Evolutionary conservation across 2,888 invertebrate genomes (phyloP), one percentile per base, ranked within the genome.

Genomic region (Tryphoninae sp.): DNA sequence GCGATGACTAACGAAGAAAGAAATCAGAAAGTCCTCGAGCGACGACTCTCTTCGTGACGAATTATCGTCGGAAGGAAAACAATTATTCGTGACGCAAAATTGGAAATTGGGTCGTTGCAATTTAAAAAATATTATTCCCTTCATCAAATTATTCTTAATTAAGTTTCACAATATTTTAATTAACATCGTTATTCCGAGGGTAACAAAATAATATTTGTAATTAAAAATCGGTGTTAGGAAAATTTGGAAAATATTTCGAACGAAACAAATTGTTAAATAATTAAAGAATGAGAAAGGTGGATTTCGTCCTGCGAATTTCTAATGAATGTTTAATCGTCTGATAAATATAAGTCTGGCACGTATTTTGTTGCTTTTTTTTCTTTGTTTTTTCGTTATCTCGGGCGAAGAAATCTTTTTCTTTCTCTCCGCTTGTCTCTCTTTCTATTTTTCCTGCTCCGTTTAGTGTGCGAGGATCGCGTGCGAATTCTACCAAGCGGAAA

Each of bases 401-500:
- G 6, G 42, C 55, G 22, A 59, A 67, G 49, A 55, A 65, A 49
- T 33, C 22, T 65, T 51, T 33, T 6, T 33, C 33, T 33, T 0
- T 33, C 33, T 33, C 4, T 9, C 16, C 2, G 8, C 23, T 71
- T 45, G 26, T 49, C 42, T 51, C 58, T 33, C 11, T 45, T 16
- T 8, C 16, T 45, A 13, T 45, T 19, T n/a, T 7, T 19, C 53
- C 53, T 53, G n/a, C 7, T 65, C 23, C 23, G 51, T 65, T 64
- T 72, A 58, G 58, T 79, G 7, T 19, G 53, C 51, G 51, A 55
- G 26, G 33, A 77, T 81, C 68, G 80, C 77, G 77, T 77, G 81
- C 40, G 73, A 42, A 64, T 77, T 73, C 49, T 64, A 40, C 77
- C 51, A 58, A 73, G 77, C 80, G 73, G 33, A 78, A 78, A 81